These are phyloP conservation scores for Liopterus haemorrhoidalis DNA, from an alignment of 2,888 invertebrate genomes.

Conservation along the genomic window DNA sequence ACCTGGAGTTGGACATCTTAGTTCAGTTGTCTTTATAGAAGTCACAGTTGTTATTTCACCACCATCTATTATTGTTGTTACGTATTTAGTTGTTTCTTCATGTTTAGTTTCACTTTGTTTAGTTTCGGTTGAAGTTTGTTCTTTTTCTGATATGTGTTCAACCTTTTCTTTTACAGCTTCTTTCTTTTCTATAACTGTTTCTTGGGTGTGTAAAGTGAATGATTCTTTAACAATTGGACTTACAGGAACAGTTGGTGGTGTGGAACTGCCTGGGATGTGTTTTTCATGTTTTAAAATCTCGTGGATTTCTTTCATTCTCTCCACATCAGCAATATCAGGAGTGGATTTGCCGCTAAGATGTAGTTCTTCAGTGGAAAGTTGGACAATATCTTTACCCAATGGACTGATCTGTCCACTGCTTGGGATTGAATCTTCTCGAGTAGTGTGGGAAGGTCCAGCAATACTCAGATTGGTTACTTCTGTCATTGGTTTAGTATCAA, in stretches of 20 bases:
- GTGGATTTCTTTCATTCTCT: conserved; percentile 37
- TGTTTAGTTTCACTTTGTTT: conserved; percentile 55
- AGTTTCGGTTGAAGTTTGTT: conserved; percentile 37
- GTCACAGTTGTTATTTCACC: conserved; percentile 48
- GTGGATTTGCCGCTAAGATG: conserved; percentile 40
- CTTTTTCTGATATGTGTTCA: conserved; percentile 9
- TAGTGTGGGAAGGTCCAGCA: conserved; percentile 30
- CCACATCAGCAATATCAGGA: conserved; percentile 39
- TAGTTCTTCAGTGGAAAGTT: conserved; percentile 29
- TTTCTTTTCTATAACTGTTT: conserved; percentile 7
- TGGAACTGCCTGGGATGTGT: conserved; percentile 48
- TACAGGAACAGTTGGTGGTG: conserved; percentile 65
- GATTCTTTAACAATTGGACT: conserved; percentile 49
- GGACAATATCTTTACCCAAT: conserved; percentile 16
- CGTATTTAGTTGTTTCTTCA: conserved; percentile 46
- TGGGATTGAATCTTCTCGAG: conserved; percentile 19
- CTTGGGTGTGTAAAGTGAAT: conserved; percentile 32
- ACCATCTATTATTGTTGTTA: conserved; percentile 46
- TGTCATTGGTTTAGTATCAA: conserved; percentile 18
- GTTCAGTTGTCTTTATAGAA: conserved; percentile 50
- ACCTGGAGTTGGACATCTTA: conserved; percentile 56
- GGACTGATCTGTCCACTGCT: conserved; percentile 18
- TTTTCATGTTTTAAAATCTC: conserved; percentile 38
- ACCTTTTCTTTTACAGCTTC: conserved; percentile 4
- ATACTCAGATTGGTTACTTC: conserved; percentile 24